Percentiles rank a stretch among this genome's conserved stretches.
Conservation (phyloP, 2,113 vertebrate genomes). For the Poicephalus gulielmi region DNA sequence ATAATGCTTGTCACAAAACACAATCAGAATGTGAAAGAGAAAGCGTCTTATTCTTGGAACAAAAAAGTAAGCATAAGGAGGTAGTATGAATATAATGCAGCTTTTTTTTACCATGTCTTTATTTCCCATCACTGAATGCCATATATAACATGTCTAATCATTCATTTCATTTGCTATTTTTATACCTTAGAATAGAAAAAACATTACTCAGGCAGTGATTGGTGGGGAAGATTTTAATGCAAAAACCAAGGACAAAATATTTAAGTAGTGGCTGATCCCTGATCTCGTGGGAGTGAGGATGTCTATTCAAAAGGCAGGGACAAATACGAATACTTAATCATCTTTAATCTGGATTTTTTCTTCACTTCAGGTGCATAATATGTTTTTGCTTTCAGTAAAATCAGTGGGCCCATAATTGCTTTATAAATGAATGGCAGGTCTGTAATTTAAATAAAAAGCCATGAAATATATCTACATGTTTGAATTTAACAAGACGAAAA, state of each 20-base stretch:
- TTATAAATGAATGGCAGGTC: not conserved
- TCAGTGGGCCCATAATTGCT: not conserved
- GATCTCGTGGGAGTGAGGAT: constrained; percentile 14
- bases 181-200: not conserved
- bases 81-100: not conserved
- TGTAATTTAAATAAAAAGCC: not conserved
- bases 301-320: constrained; percentile 20
- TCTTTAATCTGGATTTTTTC: not conserved
- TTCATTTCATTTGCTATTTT: not conserved
- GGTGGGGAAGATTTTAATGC: not conserved
- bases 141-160: not conserved
- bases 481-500: not conserved
- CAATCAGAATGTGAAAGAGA: constrained; percentile 31
- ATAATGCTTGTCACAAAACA: constrained; percentile 48
- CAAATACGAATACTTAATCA: constrained; percentile 31
- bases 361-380: not conserved
- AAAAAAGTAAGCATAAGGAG: not conserved
- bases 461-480: not conserved
- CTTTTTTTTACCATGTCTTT: not conserved
- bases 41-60: not conserved
- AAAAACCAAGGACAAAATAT: not conserved
- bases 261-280: constrained; percentile 32
- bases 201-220: not conserved
- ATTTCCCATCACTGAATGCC: not conserved
- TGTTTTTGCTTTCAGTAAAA: not conserved